Evolutionary conservation across 2,113 vertebrate genomes (phyloP), one percentile per base, ranked within the genome.

Genomic region (Melanerpes aurifrons): DNA sequence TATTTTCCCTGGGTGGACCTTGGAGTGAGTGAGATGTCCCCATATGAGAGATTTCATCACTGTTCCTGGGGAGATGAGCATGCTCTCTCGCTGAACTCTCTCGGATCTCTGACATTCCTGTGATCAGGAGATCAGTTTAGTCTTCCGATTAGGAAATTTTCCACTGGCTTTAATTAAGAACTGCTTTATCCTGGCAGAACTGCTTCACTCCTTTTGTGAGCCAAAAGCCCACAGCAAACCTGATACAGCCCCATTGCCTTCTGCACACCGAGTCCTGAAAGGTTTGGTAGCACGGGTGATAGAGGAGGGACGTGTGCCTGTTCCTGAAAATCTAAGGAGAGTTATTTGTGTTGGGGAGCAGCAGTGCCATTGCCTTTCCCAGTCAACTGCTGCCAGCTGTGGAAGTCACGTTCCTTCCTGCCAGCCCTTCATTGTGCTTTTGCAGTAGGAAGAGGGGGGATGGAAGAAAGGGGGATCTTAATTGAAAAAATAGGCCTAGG

Each of bases 401-500:
- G 87, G 86, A 93, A 95, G 90, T 84, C 93, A 94, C 78, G 16
- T 91, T 89, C 53, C 67, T 73, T 96, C 64, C 84, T 95, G 79
- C 90, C 77, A 95, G 80, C 31, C 74, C 8, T 54, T 96, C 64
- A 78, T 77, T 71, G 87, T 88, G 76, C 86, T 82, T 91, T 85
- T 95, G 79, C 57, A 89, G 54, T 53, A 58, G 90, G 86, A 81
- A 77, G 95, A 86, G 54, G 63, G 48, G 48, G 67, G 62, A 96
- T 84, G 37, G 56, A 74, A 86, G 91, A 94, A 84, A 74, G 70
- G 88, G 89, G 93, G 69, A 87, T 95, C 91, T 97, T 96, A 91
- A 91, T 96, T 96, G 91, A 96, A 96, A 96, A 93, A 96, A 95
- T 94, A 96, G 95, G 94, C 79, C 79, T 70, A 92, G 57, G 56